Evolutionary conservation across 2,888 invertebrate genomes (phyloP).

Genomic region (Hirtodrosophila alboralis): DNA sequence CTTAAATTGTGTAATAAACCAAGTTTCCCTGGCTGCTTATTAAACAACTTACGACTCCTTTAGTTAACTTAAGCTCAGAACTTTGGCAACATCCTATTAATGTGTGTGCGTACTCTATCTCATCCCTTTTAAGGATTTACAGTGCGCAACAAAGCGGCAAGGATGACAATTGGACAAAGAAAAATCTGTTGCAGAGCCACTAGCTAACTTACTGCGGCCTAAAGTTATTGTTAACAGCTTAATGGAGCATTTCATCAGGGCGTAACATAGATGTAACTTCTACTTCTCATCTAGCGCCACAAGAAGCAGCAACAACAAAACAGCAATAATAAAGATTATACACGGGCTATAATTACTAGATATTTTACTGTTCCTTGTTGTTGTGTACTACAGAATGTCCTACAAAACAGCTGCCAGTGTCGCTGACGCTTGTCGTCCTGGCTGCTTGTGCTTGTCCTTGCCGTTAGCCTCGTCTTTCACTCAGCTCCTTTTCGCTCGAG

Average conservation of each 20-base stretch:
- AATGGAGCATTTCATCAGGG: slow-evolving; percentile 74
- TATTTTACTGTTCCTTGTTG: slow-evolving; percentile 30
- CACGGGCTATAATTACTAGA: slow-evolving; percentile 76
- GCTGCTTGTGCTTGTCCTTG: slow-evolving; percentile 45
- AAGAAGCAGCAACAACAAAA: slow-evolving; percentile 49
- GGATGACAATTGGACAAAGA: slow-evolving; percentile 35
- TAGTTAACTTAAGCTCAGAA: slow-evolving; percentile 39
- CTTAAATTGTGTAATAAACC: neutral
- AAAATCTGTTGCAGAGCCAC: slow-evolving; percentile 28
- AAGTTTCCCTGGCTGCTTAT: slow-evolving; percentile 14
- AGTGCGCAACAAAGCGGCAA: slow-evolving; percentile 12
- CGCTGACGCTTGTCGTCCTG: slow-evolving; percentile 24
- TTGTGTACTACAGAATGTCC: slow-evolving; percentile 32
- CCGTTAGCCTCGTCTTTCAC: slow-evolving; percentile 46
- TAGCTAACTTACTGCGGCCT: slow-evolving; percentile 48
- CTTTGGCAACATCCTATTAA: slow-evolving; percentile 29
- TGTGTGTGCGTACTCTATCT: slow-evolving; percentile 29
- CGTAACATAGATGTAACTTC: slow-evolving; percentile 46
- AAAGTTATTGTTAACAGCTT: slow-evolving; percentile 78
- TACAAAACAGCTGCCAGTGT: slow-evolving; percentile 38
- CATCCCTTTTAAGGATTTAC: neutral
- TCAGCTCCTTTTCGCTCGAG: slow-evolving; percentile 56
- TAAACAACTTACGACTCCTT: slow-evolving; percentile 31
- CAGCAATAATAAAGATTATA: slow-evolving; percentile 77
- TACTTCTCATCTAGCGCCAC: slow-evolving; percentile 19